phyloP scores from a whole-genome alignment of 2,888 invertebrate species.

The Thera britannica region DNA sequence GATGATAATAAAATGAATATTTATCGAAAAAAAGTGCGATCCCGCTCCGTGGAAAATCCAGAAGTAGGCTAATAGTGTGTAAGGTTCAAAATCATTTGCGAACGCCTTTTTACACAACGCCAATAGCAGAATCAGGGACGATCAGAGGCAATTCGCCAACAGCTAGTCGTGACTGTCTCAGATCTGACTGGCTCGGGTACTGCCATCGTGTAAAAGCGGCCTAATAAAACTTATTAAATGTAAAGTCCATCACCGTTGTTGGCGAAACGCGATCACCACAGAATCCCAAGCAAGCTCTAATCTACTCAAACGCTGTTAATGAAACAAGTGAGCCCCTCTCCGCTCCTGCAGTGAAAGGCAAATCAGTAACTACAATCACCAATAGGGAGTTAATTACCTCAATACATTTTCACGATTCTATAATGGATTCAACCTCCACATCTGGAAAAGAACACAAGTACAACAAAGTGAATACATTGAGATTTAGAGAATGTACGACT shows the following conservation, averaged over 20 bases:
- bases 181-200: constrained; percentile 4
- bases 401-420: constrained; percentile 84
- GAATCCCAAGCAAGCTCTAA: constrained; percentile 77
- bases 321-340: constrained; percentile 51
- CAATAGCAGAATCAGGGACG: neutral
- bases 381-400: constrained; percentile 85
- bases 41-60: constrained; percentile 30
- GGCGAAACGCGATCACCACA: constrained; percentile 59
- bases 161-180: neutral
- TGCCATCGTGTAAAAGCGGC: constrained; percentile 12
- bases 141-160: neutral
- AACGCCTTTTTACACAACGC: constrained; percentile 15
- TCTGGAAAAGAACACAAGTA: constrained; percentile 85
- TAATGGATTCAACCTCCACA: constrained; percentile 84
- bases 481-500: constrained; percentile 73
- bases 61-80: constrained; percentile 27
- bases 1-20: constrained; percentile 29
- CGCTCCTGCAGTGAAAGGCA: constrained; percentile 65
- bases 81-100: constrained; percentile 32
- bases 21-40: constrained; percentile 25
- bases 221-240: constrained; percentile 41
- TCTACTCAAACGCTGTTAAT: constrained; percentile 69
- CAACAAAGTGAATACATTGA: constrained; percentile 82
- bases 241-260: constrained; percentile 68
- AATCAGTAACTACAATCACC: constrained; percentile 81